Conservation (phyloP, 2,888 invertebrate species). For the Eilema depressum region DNA sequence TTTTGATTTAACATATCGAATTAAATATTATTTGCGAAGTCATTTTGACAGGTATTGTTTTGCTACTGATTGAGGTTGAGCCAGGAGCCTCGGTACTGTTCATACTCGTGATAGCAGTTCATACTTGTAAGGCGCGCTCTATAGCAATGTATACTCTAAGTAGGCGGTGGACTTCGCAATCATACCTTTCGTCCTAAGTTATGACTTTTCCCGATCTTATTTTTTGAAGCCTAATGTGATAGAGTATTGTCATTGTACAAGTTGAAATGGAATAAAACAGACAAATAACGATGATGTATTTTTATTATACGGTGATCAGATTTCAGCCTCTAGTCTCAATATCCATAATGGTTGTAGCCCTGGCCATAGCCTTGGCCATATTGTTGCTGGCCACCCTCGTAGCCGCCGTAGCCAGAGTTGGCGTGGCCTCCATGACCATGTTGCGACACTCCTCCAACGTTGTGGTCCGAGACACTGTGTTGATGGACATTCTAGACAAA, state of each 20-base stretch:
- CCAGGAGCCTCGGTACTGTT: too few relatives aligned
- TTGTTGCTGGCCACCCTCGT: background rate
- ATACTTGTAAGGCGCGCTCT: too few relatives aligned
- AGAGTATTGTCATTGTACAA: background rate
- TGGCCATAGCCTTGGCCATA: background rate
- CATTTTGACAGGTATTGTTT: too few relatives aligned
- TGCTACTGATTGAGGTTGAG: too few relatives aligned
- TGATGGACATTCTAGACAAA: constrained; percentile 1
- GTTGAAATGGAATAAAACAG: background rate
- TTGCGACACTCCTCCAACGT: background rate
- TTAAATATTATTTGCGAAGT: too few relatives aligned
- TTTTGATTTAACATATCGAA: too few relatives aligned
- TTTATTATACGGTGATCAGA: background rate
- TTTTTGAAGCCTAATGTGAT: too few relatives aligned
- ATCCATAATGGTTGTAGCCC: background rate
- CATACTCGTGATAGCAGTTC: too few relatives aligned
- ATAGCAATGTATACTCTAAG: too few relatives aligned
- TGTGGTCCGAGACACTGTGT: background rate
- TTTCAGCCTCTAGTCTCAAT: background rate
- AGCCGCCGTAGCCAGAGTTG: background rate
- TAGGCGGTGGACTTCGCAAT: too few relatives aligned
- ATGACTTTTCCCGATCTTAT: too few relatives aligned
- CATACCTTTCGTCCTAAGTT: too few relatives aligned
- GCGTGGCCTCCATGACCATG: background rate
- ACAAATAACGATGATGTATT: background rate